phyloP scores from a whole-genome alignment of 2,113 vertebrate genomes.

The Rostratula benghalensis region DNA sequence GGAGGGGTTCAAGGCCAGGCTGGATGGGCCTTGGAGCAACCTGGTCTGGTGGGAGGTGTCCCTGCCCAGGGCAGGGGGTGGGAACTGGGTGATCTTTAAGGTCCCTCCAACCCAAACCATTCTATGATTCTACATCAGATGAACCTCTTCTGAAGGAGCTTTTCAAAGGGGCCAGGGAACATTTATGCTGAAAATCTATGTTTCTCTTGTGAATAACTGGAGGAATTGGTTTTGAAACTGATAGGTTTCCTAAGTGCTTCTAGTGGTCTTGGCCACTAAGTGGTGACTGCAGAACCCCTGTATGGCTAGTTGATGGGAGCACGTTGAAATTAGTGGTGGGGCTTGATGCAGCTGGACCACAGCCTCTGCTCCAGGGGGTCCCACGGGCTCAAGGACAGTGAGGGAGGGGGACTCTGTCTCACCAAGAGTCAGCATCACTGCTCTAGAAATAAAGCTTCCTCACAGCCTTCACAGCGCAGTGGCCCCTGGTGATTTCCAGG shows the following conservation, averaged over 20 bases:
- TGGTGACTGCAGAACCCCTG: background rate
- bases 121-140: background rate
- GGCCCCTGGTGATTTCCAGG: background rate
- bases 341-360: background rate
- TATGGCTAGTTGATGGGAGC: background rate
- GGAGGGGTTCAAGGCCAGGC: no score
- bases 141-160: background rate
- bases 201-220: background rate
- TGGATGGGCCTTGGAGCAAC: no score
- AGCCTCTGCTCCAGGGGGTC: background rate
- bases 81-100: no score
- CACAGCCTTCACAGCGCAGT: background rate
- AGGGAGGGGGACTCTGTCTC: background rate
- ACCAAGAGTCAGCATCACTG: background rate
- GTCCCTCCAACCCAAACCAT: no score
- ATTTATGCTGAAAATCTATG: accelerated
- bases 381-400: accelerated
- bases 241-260: background rate
- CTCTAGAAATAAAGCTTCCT: background rate
- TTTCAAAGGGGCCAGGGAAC: background rate
- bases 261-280: background rate
- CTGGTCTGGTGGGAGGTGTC: no score
- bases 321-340: no score
- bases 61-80: no score
- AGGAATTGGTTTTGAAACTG: background rate